Base-by-base conservation (phyloP, 1,140 invertebrate genomes). In the Coenobita brevimanus region DNA sequence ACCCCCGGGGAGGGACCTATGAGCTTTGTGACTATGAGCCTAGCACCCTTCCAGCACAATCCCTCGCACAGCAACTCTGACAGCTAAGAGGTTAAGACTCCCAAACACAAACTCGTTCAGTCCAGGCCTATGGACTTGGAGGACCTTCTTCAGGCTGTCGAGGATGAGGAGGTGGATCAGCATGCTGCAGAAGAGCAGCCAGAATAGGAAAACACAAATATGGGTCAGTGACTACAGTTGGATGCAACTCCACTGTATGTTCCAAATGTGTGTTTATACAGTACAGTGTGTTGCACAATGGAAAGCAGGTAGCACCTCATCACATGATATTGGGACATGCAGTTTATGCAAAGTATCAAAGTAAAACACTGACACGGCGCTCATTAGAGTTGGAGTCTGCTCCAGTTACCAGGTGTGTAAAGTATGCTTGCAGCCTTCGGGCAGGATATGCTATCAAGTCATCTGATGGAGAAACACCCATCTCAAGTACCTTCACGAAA, bases 401-500 rank as follows among this genome's bases (percentile, higher is more conserved):
- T 57, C 54, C 13, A 57, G 54, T n/a, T 57, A 57, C n/a, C 54
- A 57, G 54, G n/a, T n/a, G 54, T 57, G n/a, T 69, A 17, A 69
- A 30, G 27, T 30, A 15, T 69, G 27, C 64, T 30, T 30, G 64
- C 27, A 69, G 15, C 27, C 64, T 69, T 17, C 64, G 10, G 13
- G 64, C 64, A 17, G 27, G 64, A 15, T 78, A 30, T 69, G 64
- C 64, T 69, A 30, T 69, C 8, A 69, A 69, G 13, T 69, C 13
- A 17, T 69, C 64, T 17, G 64, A 69, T 69, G 64, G 64, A 69
- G 64, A 69, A 30, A 69, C 64, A 17, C 64, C 64, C 13, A 69
- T 69, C 27, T 27, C 64, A 69, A 69, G 15, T 15, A 69, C 64
- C 27, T 69, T 13, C 27, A 69, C 64, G 27, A 69, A 30, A 27